phyloP scores from a whole-genome alignment of 2,113 vertebrate species.

The Lethenteron reissneri region DNA sequence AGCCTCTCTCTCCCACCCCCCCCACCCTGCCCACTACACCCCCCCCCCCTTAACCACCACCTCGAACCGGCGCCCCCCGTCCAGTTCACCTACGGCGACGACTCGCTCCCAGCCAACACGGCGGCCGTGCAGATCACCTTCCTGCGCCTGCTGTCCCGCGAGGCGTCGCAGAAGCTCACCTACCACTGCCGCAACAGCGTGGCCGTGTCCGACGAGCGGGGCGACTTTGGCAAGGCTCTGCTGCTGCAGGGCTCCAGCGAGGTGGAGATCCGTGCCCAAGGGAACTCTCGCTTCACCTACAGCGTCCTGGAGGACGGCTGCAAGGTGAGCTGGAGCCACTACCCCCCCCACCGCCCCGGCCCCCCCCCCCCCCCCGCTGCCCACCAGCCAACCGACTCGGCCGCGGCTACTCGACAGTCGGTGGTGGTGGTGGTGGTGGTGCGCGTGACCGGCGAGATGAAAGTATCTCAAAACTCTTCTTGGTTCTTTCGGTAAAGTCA shows the following conservation, averaged over 20 bases:
- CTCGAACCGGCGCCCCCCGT: constrained; percentile 9
- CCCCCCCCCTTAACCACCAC: too few relatives aligned
- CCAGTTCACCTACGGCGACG: constrained; percentile 72
- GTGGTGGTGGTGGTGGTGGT: too few relatives aligned
- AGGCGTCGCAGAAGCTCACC: constrained; percentile 88
- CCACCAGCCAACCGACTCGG: too few relatives aligned
- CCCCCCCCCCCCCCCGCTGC: too few relatives aligned
- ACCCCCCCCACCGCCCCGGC: too few relatives aligned
- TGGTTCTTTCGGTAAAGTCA: too few relatives aligned
- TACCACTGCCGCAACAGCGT: constrained; percentile 98
- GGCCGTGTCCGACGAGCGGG: constrained; percentile 71
- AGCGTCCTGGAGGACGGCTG: constrained; percentile 81
- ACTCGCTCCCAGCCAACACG: constrained; percentile 64
- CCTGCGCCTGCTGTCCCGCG: constrained; percentile 91
- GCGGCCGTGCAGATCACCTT: constrained; percentile 97
- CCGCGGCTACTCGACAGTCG: too few relatives aligned
- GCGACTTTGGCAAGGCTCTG: constrained; percentile 68
- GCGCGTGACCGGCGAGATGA: too few relatives aligned
- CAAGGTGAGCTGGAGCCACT: constrained; percentile 41
- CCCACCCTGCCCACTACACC: too few relatives aligned
- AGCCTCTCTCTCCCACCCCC: too few relatives aligned
- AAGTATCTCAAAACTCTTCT: too few relatives aligned
- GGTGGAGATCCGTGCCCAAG: constrained; percentile 78
- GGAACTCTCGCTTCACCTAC: constrained; percentile 96
- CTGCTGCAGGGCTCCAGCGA: constrained; percentile 85